Conservation (phyloP, 2,888 invertebrate species). For the Fissipunctia ypsillon region DNA sequence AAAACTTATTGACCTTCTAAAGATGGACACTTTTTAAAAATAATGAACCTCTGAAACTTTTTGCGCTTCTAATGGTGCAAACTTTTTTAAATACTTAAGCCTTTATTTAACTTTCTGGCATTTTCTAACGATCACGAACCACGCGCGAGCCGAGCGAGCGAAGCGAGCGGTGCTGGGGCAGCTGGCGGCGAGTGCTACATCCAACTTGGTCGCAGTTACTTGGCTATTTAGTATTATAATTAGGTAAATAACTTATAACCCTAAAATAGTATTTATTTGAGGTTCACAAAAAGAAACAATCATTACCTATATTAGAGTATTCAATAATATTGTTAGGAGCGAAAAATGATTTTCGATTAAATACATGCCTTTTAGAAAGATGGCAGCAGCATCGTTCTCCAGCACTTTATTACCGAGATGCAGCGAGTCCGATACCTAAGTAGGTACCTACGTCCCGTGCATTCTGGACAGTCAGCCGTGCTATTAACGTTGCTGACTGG, state of each 20-base stretch:
- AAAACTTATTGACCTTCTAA: background rate
- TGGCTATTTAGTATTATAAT: background rate
- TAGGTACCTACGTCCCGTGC: background rate
- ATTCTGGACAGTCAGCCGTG: constrained; percentile 6
- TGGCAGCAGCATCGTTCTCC: background rate
- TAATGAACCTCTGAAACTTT: background rate
- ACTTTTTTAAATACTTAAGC: background rate
- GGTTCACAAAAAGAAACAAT: background rate
- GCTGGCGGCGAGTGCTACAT: background rate
- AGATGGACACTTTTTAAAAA: background rate
- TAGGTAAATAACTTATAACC: background rate
- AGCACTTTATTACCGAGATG: background rate
- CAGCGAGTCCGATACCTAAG: background rate
- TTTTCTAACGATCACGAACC: background rate
- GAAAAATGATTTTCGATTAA: background rate
- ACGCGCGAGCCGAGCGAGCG: background rate
- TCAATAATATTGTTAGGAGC: background rate
- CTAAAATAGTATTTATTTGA: background rate
- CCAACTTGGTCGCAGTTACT: background rate
- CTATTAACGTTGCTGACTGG: constrained; percentile 18
- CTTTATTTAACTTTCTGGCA: background rate
- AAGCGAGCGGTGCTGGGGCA: no score
- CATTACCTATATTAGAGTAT: background rate
- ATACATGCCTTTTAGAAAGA: background rate
- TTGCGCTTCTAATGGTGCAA: background rate